Base-by-base conservation (phyloP, 2,113 vertebrate species). In the Sylvia atricapilla region DNA sequence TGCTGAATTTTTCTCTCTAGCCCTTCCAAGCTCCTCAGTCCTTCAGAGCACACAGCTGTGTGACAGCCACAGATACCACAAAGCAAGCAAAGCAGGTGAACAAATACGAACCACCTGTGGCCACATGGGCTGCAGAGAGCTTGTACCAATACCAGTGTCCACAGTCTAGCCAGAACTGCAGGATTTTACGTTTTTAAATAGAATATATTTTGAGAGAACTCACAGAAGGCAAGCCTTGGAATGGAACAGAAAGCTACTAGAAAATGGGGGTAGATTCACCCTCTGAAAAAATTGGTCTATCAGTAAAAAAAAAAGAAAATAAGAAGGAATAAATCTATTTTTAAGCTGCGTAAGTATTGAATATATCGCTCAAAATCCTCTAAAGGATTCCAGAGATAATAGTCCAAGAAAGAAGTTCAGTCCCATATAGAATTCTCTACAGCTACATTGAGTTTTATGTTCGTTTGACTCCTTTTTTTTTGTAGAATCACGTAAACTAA, bases 401-500 rank as follows among this genome's bases (percentile, higher is more conserved):
- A 80, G 31, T 28, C 62, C 11, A 84, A 84, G 33, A 88, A 78
- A 47, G 76, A 74, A 63, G 13, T 22, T 90, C 69, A 79, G 21
- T 68, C 22, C 49, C 6, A 11, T 4, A 31, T 0, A 84, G 52
- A 87, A 72, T 0, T 0, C 39, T 49, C 56, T 43, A 39, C 4
- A 41, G 37, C 6, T 23, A n/a, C 24, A 50, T 59, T 22, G 25
- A 27, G 8, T 43, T 87, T 89, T 58, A 41, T 68, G 64, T 7
- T 12, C 8, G 1, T 80, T 78, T 89, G 62, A 60, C 19, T 59
- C 7, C 58, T 49, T n/a, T 77, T 87, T 80, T 77, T 87, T 80
- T 56, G 35, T 44, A 55, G 15, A 33, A 64, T 31, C 64, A 84
- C 7, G 11, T n/a, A 84, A 72, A 72, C 53, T 82, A 41, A 72